phyloP scores from a whole-genome alignment of 1,140 invertebrate genomes.

The Pomphorhynchus laevis region DNA sequence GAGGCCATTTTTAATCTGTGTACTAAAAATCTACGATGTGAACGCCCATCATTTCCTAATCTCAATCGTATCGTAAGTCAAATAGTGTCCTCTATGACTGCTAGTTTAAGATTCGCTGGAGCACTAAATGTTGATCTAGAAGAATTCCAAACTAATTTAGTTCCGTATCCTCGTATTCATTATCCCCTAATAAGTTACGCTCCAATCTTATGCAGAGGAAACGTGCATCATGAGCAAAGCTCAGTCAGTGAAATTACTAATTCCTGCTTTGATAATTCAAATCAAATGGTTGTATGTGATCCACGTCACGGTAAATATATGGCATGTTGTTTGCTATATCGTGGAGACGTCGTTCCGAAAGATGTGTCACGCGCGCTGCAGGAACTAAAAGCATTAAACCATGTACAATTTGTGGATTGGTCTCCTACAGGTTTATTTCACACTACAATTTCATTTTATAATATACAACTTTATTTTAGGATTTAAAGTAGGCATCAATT shows the following conservation, averaged over 20 bases:
- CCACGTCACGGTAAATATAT: not conserved
- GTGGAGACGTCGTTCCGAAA: constrained; percentile 23
- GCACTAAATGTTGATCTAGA: constrained; percentile 13
- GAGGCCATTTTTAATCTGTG: constrained; percentile 9
- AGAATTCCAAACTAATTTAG: constrained; percentile 14
- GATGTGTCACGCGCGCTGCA: constrained; percentile 15
- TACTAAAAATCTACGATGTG: constrained; percentile 29
- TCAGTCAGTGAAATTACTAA: constrained; percentile 35
- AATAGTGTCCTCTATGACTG: constrained; percentile 12
- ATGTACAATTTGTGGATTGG: constrained; percentile 1
- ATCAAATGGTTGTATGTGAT: constrained; percentile 28
- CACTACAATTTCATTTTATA: too few relatives aligned
- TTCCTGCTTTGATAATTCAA: constrained; percentile 39
- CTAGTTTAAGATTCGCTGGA: constrained; percentile 12
- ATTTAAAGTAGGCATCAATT: not conserved
- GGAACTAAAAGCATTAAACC: too few relatives aligned
- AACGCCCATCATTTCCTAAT: constrained; percentile 32
- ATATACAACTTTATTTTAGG: not conserved
- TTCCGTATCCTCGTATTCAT: constrained; percentile 9
- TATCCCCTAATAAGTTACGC: constrained; percentile 2
- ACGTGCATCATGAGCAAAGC: constrained; percentile 43
- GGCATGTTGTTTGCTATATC: constrained; percentile 19
- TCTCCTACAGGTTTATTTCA: too few relatives aligned
- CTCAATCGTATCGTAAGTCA: constrained; percentile 24
- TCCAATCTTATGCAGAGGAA: constrained; percentile 26